These are phyloP conservation scores for Exocentrus adspersus DNA, from an alignment of 2,888 invertebrate species.

Conservation along the genomic window DNA sequence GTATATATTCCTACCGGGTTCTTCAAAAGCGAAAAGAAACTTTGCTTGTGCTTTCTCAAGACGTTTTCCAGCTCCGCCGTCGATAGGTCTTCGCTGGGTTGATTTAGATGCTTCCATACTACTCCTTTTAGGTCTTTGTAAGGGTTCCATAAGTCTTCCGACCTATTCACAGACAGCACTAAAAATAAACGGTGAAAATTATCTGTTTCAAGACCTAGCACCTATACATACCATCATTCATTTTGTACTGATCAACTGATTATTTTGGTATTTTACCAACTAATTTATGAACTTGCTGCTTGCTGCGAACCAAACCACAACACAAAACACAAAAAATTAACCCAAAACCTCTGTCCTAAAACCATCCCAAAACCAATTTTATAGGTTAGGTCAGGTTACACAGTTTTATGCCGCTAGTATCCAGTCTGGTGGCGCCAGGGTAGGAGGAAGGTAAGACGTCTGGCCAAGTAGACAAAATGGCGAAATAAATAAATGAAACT, in stretches of 20 bases:
- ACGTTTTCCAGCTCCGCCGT: conserved; percentile 77
- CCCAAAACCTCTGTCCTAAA: too few relatives aligned
- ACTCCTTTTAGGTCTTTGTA: conserved; percentile 79
- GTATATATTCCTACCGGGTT: conserved; percentile 79
- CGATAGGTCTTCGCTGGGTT: conserved; percentile 69
- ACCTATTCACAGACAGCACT: conserved; percentile 51
- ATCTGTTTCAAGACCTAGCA: neutral
- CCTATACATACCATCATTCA: conserved; percentile 12
- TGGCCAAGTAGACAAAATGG: too few relatives aligned
- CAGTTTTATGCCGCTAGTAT: too few relatives aligned
- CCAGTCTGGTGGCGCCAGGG: too few relatives aligned
- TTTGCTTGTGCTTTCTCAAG: conserved; percentile 84
- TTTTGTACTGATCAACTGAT: neutral
- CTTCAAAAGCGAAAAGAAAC: conserved; percentile 84
- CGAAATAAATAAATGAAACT: too few relatives aligned
- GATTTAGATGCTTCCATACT: conserved; percentile 75
- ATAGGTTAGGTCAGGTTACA: too few relatives aligned
- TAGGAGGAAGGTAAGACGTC: too few relatives aligned
- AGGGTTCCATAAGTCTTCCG: conserved; percentile 86
- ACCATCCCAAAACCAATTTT: too few relatives aligned
- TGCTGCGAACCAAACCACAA: too few relatives aligned
- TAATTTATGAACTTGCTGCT: too few relatives aligned
- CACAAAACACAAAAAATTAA: too few relatives aligned
- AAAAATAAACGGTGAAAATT: neutral
- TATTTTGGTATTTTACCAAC: too few relatives aligned